These are phyloP conservation scores for Lerista edwardsae DNA, from an alignment of 2,797 vertebrate genomes.

Conservation along the genomic window DNA sequence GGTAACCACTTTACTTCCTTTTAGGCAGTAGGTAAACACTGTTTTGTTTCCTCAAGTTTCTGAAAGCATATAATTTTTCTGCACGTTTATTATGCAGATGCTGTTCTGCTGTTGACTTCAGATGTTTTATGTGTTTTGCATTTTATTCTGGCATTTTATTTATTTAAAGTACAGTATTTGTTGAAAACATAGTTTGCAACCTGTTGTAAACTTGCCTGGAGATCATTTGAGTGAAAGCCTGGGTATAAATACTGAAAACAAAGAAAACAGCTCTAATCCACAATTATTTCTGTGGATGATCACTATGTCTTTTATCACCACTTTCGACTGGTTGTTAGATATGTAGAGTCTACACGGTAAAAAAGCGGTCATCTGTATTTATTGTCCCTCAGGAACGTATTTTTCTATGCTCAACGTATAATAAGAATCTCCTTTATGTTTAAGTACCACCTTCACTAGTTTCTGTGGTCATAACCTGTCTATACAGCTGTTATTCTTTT, in stretches of 20 bases:
- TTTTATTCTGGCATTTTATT: neutral
- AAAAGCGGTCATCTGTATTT: neutral
- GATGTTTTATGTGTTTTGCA: neutral
- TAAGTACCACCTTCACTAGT: neutral
- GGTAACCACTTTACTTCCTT: neutral
- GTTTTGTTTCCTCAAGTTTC: neutral
- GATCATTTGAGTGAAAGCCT: neutral
- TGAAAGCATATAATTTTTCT: neutral
- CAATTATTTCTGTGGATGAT: neutral
- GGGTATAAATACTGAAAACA: slow-evolving; percentile 3
- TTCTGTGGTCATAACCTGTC: neutral
- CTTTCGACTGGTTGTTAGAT: slow-evolving; percentile 4
- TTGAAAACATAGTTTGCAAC: neutral
- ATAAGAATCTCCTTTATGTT: neutral
- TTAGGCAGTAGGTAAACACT: neutral
- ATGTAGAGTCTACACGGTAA: neutral
- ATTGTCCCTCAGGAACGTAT: too few relatives aligned
- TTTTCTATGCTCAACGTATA: neutral
- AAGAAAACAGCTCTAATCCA: neutral
- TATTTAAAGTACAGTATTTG: too few relatives aligned
- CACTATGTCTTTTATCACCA: neutral
- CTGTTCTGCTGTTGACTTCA: neutral
- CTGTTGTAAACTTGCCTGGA: neutral
- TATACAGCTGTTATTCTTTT: neutral
- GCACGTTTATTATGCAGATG: neutral